phyloP scores from a whole-genome alignment of 2,888 invertebrate genomes.

The Linyphia triangularis region DNA sequence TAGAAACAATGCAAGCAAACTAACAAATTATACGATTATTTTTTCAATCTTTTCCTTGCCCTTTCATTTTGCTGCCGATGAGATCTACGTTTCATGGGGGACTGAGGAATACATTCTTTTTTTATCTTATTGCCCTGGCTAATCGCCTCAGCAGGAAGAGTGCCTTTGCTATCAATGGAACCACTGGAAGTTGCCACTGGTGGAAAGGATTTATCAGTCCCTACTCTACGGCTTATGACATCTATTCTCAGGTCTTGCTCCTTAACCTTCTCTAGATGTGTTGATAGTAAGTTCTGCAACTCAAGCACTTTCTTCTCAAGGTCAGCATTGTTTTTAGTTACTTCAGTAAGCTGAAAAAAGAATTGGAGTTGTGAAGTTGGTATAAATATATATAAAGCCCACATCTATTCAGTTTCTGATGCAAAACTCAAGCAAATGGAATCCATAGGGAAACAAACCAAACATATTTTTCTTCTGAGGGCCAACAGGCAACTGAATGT shows the following conservation, averaged over 20 bases:
- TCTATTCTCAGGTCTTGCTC: constrained; percentile 70
- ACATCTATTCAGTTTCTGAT: too few species aligned
- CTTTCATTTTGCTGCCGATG: constrained; percentile 3
- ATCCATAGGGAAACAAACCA: too few species aligned
- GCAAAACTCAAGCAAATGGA: too few species aligned
- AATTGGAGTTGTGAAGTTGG: neutral
- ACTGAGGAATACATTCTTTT: neutral
- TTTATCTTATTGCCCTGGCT: neutral
- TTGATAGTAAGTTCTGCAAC: constrained; percentile 54
- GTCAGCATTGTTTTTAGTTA: constrained; percentile 51
- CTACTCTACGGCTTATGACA: constrained; percentile 21
- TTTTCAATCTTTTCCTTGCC: constrained; percentile 8
- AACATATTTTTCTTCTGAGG: too few species aligned
- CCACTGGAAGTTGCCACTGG: neutral
- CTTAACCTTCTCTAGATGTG: constrained; percentile 56
- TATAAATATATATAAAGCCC: neutral
- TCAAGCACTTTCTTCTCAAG: constrained; percentile 64
- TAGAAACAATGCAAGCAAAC: too few species aligned
- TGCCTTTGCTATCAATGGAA: neutral
- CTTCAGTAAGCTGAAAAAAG: constrained; percentile 25
- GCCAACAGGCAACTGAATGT: too few species aligned
- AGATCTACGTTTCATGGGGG: neutral
- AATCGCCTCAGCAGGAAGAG: neutral
- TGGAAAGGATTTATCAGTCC: neutral
- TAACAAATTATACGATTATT: too few species aligned